Base-by-base conservation (phyloP, 2,113 vertebrate genomes). In the Lipotes vexillifer region DNA sequence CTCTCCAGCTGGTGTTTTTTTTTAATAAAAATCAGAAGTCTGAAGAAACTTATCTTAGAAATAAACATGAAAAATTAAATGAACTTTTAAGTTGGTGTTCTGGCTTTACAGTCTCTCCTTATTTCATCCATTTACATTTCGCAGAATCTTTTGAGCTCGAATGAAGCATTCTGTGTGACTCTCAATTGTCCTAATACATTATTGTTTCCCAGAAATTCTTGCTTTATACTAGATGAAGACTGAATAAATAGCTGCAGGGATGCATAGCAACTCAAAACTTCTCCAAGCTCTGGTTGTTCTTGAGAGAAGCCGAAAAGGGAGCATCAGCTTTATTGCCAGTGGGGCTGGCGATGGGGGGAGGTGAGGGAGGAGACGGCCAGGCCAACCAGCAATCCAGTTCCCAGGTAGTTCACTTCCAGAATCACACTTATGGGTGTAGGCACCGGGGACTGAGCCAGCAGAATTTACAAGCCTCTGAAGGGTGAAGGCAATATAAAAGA, bases 11-110 rank as follows among this genome's bases (percentile, higher is more conserved):
- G 66, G 82, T 31, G 44, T 65, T 90, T 89, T 31, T 69, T 84
- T 88, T 93, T 55, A 97, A 93, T 89, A 95, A 96, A 93, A 87
- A 59, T 41, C 31, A 25, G 25, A 57, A 72, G 13, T 5, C n/a
- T 71, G 44, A 87, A 77, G 61, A 86, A 68, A 82, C 33, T 33
- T 52, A 74, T 44, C 82, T 86, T 96, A 82, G 21, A 94, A 94
- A 46, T 33, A 55, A 75, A 65, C 2, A 27, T 8, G 33, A 66
- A 85, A 68, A 55, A 27, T 49, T 29, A 90, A 75, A 61, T 29
- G 46, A 49, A 80, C 29, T 63, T 96, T 69, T 69, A 84, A 84
- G 63, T 55, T 31, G 55, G 66, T 84, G 14, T 86, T 72, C 44
- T 61, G 77, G 46, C 18, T 78, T 27, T 27, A 38, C 41, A 82